A percentile compares a stretch with the other conserved stretches of the same genome.
Conservation (phyloP, 92 coral and sea anemone species). For the Pocillopora grandis region DNA sequence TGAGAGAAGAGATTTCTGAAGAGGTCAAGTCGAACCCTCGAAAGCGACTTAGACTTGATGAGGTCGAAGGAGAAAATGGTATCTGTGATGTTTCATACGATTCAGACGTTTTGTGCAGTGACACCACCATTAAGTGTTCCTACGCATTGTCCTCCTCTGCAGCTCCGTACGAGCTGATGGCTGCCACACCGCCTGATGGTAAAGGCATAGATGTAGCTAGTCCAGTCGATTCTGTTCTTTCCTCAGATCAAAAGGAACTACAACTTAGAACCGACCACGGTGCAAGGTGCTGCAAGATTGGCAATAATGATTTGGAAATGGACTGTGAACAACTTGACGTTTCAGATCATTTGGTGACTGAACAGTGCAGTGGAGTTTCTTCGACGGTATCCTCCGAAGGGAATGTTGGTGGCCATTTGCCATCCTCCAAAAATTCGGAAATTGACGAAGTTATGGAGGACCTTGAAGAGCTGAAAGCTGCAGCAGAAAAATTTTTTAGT, state of each 20-base stretch:
- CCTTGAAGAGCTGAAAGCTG: conserved; percentile 62
- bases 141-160: not conserved
- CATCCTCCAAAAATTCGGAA: not conserved
- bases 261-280: not conserved
- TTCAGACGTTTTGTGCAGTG: not conserved
- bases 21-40: conserved; percentile 4
- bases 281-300: not conserved
- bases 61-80: not conserved
- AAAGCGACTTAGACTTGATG: conserved; percentile 21
- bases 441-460: not conserved
- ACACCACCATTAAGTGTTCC: not conserved
- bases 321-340: not conserved
- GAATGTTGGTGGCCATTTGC: not conserved
- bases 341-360: not conserved
- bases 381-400: not conserved
- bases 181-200: not conserved
- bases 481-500: conserved; percentile 58
- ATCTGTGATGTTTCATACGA: conserved; percentile 8
- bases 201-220: not conserved
- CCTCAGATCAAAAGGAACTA: not conserved
- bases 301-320: not conserved
- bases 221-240: not conserved
- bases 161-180: too few relatives aligned
- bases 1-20: not conserved
- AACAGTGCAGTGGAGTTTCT: not conserved